phyloP scores from a whole-genome alignment of 2,113 vertebrate species.

The Colinus virginianus region DNA sequence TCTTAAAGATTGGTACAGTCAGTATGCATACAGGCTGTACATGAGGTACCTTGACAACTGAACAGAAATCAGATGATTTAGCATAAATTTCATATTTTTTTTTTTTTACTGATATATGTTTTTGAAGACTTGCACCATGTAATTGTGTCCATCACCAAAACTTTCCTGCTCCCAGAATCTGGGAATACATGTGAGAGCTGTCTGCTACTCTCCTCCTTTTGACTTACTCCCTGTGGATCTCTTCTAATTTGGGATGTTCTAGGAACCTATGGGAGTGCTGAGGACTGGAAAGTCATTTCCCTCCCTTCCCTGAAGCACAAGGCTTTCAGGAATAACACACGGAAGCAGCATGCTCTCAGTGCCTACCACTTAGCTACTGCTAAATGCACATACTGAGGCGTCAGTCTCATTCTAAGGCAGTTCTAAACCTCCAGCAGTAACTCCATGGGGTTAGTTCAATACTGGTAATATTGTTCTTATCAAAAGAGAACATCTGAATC shows the following conservation, averaged over 20 bases:
- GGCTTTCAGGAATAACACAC: accelerated
- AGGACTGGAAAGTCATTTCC: not conserved
- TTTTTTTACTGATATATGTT: no score
- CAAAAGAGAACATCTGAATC: not conserved
- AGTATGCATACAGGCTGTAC: not conserved
- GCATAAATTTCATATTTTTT: not conserved
- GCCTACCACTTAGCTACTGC: not conserved
- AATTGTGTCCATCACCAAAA: not conserved
- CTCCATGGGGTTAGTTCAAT: not conserved
- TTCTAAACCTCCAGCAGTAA: not conserved
- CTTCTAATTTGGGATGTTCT: not conserved
- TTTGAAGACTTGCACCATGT: not conserved
- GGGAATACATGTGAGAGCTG: not conserved
- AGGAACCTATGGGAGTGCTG: not conserved
- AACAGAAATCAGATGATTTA: not conserved
- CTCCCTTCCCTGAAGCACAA: not conserved
- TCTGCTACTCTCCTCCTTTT: not conserved
- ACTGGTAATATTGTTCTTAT: not conserved
- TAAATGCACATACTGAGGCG: accelerated
- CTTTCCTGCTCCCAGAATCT: not conserved
- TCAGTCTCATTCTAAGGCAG: not conserved
- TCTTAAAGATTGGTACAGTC: not conserved
- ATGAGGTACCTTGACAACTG: not conserved
- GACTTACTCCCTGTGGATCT: not conserved
- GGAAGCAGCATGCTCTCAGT: not conserved